phyloP scores from a whole-genome alignment of 2,113 vertebrate genomes.

The Clinocottus analis region DNA sequence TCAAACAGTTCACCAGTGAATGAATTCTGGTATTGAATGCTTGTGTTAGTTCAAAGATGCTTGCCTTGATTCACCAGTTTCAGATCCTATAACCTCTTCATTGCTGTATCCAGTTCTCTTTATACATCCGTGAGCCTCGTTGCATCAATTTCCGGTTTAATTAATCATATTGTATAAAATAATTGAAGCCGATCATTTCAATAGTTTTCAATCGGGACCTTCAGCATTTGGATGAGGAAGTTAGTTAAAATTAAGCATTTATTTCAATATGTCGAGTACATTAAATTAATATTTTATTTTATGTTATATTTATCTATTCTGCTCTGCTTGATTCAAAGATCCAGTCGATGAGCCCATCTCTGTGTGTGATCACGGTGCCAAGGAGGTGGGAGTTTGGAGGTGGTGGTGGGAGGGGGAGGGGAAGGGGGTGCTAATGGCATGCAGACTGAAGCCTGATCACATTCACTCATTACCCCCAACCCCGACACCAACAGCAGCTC shows the following conservation, averaged over 20 bases:
- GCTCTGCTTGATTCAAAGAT: not conserved
- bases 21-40: not conserved
- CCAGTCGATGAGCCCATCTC: conserved; percentile 9
- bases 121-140: not conserved
- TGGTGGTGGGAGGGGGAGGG: not conserved
- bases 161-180: not conserved
- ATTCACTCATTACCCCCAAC: conserved; percentile 61
- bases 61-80: not conserved
- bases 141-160: not conserved
- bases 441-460: conserved; percentile 66
- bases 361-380: conserved; percentile 39
- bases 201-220: not conserved
- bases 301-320: not conserved
- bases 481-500: conserved; percentile 32
- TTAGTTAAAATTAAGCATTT: not conserved
- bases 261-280: not conserved
- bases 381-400: conserved; percentile 25
- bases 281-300: not conserved
- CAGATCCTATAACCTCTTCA: not conserved
- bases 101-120: not conserved
- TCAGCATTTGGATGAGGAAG: too few species aligned
- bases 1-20: not conserved
- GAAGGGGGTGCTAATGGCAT: conserved; percentile 54
- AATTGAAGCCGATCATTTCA: not conserved
- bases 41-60: too few species aligned